Base-by-base conservation (phyloP, 2,797 vertebrate genomes). In the Eidolon dupreanum region DNA sequence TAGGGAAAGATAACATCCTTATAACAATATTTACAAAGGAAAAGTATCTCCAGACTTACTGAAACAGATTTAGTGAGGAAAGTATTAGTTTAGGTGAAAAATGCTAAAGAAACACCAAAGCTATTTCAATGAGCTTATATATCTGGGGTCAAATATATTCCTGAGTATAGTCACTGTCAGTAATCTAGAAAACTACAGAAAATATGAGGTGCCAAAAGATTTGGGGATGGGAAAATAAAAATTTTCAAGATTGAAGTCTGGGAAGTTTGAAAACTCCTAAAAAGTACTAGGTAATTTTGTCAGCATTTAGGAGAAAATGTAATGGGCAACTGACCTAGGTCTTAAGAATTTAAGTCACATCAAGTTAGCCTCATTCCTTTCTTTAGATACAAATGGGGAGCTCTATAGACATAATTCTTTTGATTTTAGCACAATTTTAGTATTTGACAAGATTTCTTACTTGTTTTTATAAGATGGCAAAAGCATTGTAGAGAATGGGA, bases 1-100 rank as follows among this genome's bases (percentile, higher is more conserved):
- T 81, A 92, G 71, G 63, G 41, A 88, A 94, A 88, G 43, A 46
- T 90, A 96, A 88, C 33, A 38, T 49, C 57, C 49, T 95, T 68
- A 11, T 51, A 77, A 83, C n/a, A 83, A 49, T 68, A 84, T 71
- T 61, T 90, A 66, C 43, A 75, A 93, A 93, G 63, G 49, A 92
- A 86, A 92, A 75, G 31, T 26, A 61, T 75, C 70, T 86, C 70
- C 36, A 94, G 65, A 28, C 63, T 92, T 77, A 6, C 51, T 88
- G 53, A 53, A 90, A 90, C 31, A 86, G 74, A 28, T 89, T 82
- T 78, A 79, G 77, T 87, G 73, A 94, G 57, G 81, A 96, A 70
- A 6, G 1, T 91, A 61, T 33, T 83, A 88, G 8, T 87, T 59
- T 38, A 70, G 46, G 55, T 77, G 9, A 55, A 84, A 85, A 75